Conservation (phyloP, 2,888 invertebrate species). For the Tinea pellionella region DNA sequence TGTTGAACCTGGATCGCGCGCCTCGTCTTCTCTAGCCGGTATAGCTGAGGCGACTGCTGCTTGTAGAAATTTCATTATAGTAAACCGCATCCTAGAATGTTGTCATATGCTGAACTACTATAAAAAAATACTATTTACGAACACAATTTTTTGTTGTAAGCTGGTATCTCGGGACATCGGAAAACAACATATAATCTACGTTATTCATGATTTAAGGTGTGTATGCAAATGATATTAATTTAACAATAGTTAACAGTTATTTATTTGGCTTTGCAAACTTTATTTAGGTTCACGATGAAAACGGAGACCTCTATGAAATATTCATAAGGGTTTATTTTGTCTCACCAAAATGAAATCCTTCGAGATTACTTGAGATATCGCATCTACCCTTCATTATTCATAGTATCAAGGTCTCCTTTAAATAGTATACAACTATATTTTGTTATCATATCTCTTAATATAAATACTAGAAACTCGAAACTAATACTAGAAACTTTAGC, state of each 20-base stretch:
- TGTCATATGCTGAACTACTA: too few species aligned
- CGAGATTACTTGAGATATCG: conserved; percentile 31
- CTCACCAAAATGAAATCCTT: conserved; percentile 28
- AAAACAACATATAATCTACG: too few species aligned
- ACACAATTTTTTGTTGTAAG: not conserved
- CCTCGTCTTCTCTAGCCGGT: too few species aligned
- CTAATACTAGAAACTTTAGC: too few species aligned
- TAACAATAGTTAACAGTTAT: conserved; percentile 9
- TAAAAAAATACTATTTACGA: too few species aligned
- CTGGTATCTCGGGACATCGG: too few species aligned
- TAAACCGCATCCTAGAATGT: too few species aligned
- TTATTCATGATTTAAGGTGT: not conserved
- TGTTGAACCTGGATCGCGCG: too few species aligned
- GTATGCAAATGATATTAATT: conserved; percentile 3
- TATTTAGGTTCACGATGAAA: conserved; percentile 25
- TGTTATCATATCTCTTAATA: not conserved
- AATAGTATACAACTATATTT: not conserved
- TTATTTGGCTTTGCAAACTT: conserved; percentile 17
- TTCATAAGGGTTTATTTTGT: conserved; percentile 34
- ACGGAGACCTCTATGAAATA: conserved; percentile 27
- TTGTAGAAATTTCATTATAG: too few species aligned
- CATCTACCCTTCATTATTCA: conserved; percentile 14
- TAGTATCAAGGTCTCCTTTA: not conserved
- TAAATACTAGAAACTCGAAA: too few species aligned
- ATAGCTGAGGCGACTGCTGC: too few species aligned